phyloP scores from a whole-genome alignment of 2,888 invertebrate species.

The Branchellion lobata region DNA sequence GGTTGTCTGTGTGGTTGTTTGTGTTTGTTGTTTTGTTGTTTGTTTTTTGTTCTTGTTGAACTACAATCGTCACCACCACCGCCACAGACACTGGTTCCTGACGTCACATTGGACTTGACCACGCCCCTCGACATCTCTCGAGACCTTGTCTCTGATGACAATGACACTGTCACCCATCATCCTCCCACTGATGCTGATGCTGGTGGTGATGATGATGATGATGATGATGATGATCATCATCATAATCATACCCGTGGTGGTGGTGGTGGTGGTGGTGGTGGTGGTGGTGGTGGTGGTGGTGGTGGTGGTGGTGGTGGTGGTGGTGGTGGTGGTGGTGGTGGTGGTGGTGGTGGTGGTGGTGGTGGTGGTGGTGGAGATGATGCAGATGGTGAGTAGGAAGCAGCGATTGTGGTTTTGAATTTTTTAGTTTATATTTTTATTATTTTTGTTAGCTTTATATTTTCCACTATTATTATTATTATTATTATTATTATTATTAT shows the following conservation, averaged over 20 bases:
- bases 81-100: constrained; percentile 20
- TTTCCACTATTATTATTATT: too few species aligned
- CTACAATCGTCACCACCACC: neutral
- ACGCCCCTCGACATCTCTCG: constrained; percentile 8
- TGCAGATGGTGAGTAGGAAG: neutral
- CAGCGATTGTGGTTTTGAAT: neutral
- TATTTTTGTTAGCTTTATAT: too few species aligned
- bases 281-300: too few species aligned
- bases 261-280: too few species aligned
- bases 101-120: constrained; percentile 30
- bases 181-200: neutral
- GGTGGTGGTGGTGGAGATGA: neutral
- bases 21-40: neutral
- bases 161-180: neutral
- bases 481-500: too few species aligned
- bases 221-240: neutral
- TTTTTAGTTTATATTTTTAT: too few species aligned
- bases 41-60: neutral
- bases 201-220: constrained; percentile 20
- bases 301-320: too few species aligned
- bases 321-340: too few species aligned
- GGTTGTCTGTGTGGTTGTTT: neutral
- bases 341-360: too few species aligned
- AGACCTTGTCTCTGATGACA: neutral
- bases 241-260: neutral